Percentiles rank a stretch among this genome's conserved stretches.
Evolutionary conservation across 2,888 invertebrate species (phyloP).

Genomic region (Marronus borbonicus): DNA sequence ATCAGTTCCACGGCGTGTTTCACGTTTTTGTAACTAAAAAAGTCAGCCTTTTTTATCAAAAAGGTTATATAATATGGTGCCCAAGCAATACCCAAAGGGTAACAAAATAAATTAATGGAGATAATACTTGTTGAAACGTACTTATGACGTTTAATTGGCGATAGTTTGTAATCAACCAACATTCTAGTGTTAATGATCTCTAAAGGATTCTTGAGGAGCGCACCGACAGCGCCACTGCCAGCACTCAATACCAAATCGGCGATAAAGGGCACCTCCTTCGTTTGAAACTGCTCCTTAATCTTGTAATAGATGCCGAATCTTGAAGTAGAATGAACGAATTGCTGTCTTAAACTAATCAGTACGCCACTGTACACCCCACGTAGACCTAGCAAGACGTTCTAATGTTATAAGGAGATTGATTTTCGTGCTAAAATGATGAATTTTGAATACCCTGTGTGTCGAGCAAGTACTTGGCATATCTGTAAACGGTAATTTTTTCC

Average conservation of each 20-base stretch:
- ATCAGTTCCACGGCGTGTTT: constrained; percentile 2
- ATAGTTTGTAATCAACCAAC: constrained; percentile 22
- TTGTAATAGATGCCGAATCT: constrained; percentile 41
- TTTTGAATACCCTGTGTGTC: constrained; percentile 9
- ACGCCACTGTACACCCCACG: constrained; percentile 14
- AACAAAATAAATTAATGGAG: too few species aligned
- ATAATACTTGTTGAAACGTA: not conserved
- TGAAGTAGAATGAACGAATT: constrained; percentile 9
- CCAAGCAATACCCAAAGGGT: not conserved
- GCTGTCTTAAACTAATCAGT: not conserved
- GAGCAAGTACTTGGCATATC: constrained; percentile 33
- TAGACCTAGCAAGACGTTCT: not conserved
- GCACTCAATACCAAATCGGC: not conserved
- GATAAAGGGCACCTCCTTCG: constrained; percentile 5
- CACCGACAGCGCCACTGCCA: constrained; percentile 13
- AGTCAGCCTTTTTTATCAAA: too few species aligned
- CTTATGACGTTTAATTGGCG: constrained; percentile 27
- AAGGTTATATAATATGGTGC: too few species aligned
- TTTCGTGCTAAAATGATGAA: not conserved
- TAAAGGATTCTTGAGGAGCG: constrained; percentile 33
- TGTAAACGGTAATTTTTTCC: constrained; percentile 24
- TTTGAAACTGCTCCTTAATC: not conserved
- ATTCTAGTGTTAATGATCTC: constrained; percentile 35
- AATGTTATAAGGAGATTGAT: not conserved
- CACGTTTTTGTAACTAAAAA: constrained; percentile 16